Percentiles rank a stretch among this genome's conserved stretches.
phyloP scores from a whole-genome alignment of 2,113 vertebrate species.

The Psittacula cyanocephala region DNA sequence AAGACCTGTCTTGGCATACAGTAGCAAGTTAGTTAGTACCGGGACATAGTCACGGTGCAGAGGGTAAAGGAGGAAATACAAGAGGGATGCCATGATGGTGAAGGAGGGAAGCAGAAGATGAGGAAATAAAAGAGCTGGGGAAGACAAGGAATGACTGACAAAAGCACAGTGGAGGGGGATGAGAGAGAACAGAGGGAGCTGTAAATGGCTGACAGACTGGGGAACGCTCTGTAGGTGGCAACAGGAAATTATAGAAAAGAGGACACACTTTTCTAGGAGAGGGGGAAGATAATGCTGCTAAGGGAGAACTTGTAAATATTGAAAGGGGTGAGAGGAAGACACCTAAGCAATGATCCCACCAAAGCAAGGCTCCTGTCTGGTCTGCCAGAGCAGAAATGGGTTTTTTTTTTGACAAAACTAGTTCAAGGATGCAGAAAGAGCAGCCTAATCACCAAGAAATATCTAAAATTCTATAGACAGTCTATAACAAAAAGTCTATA shows the following conservation, averaged over 20 bases:
- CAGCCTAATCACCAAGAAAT: background rate
- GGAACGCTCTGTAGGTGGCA: background rate
- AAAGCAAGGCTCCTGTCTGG: background rate
- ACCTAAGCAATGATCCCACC: background rate
- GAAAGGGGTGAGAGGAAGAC: background rate
- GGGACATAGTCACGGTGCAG: background rate
- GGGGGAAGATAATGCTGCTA: background rate
- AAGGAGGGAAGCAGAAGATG: background rate
- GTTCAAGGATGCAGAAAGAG: background rate
- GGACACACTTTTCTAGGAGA: background rate
- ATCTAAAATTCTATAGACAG: background rate
- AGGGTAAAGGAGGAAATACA: background rate
- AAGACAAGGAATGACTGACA: constrained; percentile 31
- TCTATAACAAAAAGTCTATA: background rate
- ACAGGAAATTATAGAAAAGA: constrained; percentile 48
- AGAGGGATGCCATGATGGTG: background rate
- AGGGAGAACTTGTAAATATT: background rate
- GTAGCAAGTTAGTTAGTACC: background rate
- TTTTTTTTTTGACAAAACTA: background rate
- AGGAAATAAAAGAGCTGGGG: background rate
- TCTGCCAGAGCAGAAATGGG: background rate
- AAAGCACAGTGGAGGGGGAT: constrained; percentile 34
- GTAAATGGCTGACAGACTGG: constrained; percentile 44
- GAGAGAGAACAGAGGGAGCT: constrained; percentile 39
- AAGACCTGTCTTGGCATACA: background rate